Percentiles rank a stretch among this genome's conserved stretches.
phyloP scores from a whole-genome alignment of 2,888 invertebrate species.

The Pterostichus madidus region DNA sequence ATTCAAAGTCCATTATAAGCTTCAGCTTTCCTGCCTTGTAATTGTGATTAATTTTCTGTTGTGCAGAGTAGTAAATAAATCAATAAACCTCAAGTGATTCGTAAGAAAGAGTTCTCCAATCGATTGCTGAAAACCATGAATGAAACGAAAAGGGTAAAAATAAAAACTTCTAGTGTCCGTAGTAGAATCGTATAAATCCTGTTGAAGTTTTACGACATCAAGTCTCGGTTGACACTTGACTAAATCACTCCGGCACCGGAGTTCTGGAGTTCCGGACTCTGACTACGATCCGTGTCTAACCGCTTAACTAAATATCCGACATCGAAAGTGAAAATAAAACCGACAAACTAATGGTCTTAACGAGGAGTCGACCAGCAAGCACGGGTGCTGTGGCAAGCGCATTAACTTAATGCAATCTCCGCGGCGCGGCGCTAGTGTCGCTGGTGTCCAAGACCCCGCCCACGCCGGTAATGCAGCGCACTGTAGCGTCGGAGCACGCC shows the following conservation, averaged over 20 bases:
- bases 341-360: constrained; percentile 59
- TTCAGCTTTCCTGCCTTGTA: too few relatives aligned
- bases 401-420: background rate
- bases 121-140: too few relatives aligned
- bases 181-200: too few relatives aligned
- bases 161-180: too few relatives aligned
- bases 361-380: constrained; percentile 54
- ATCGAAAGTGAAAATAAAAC: constrained; percentile 64
- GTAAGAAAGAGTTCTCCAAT: too few relatives aligned
- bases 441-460: background rate
- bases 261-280: background rate
- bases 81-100: too few relatives aligned
- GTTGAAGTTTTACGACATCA: too few relatives aligned
- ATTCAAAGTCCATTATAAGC: too few relatives aligned
- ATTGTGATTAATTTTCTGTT: too few relatives aligned
- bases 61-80: too few relatives aligned
- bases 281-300: constrained; percentile 16
- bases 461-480: constrained; percentile 14
- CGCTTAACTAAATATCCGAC: constrained; percentile 47
- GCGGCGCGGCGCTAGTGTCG: background rate
- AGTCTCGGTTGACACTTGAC: background rate
- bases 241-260: background rate
- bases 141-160: too few relatives aligned
- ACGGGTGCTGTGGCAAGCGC: constrained; percentile 27
- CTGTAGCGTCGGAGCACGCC: constrained; percentile 1